These are phyloP conservation scores for Diarsia mendica DNA, from an alignment of 2,888 invertebrate genomes.

Conservation along the genomic window DNA sequence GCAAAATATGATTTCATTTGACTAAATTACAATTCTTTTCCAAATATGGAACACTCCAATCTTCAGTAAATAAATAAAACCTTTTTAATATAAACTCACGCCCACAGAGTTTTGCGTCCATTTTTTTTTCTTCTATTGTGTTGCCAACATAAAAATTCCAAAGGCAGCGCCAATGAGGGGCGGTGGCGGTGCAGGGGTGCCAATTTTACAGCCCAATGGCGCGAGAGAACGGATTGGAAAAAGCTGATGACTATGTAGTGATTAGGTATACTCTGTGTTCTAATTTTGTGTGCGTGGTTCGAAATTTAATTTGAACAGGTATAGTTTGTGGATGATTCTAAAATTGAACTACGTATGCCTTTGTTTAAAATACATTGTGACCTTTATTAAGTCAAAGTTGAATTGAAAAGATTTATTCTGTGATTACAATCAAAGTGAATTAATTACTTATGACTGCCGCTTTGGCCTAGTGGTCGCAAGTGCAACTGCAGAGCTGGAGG, in stretches of 20 bases:
- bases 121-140: slow-evolving; percentile 62
- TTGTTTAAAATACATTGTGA: slow-evolving; percentile 1
- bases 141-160: slow-evolving; percentile 72
- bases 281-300: slow-evolving; percentile 56
- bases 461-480: no score
- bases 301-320: slow-evolving; percentile 34
- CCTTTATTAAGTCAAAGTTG: not conserved
- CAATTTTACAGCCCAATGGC: slow-evolving; percentile 79
- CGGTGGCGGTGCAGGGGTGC: slow-evolving; percentile 67
- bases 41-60: slow-evolving; percentile 43
- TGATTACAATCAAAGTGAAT: slow-evolving; percentile 5
- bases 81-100: slow-evolving; percentile 31
- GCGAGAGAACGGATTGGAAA: slow-evolving; percentile 75
- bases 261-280: slow-evolving; percentile 65
- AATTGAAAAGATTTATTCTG: not conserved
- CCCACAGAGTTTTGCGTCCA: slow-evolving; percentile 26
- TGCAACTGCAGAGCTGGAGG: no score
- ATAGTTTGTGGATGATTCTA: not conserved
- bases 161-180: slow-evolving; percentile 64
- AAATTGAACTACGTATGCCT: not conserved
- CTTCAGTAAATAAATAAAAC: slow-evolving; percentile 24
- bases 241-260: slow-evolving; percentile 70
- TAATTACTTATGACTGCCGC: not conserved
- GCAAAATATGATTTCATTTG: slow-evolving; percentile 5
- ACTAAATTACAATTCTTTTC: slow-evolving; percentile 24